These are phyloP conservation scores for Ochropleura plecta DNA, from an alignment of 2,888 invertebrate genomes.

Conservation along the genomic window DNA sequence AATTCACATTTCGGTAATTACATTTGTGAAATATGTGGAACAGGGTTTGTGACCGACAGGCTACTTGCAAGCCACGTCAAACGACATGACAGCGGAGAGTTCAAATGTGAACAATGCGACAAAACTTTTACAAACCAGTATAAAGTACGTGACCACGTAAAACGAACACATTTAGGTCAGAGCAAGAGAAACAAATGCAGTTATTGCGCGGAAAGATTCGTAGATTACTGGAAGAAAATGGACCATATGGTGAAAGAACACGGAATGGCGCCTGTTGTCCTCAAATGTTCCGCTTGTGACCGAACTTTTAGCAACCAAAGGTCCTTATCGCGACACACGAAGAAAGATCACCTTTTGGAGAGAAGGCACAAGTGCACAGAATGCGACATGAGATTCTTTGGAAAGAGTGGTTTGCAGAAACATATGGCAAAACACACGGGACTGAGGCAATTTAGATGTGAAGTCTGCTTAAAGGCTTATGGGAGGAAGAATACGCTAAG, in stretches of 20 bases:
- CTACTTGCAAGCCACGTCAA: slow-evolving; percentile 70
- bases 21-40: slow-evolving; percentile 75
- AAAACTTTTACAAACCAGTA: slow-evolving; percentile 70
- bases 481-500: slow-evolving; percentile 74
- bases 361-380: slow-evolving; percentile 81
- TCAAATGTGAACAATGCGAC: slow-evolving; percentile 76
- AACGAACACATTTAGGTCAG: slow-evolving; percentile 62
- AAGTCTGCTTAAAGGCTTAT: slow-evolving; percentile 78
- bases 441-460: slow-evolving; percentile 75
- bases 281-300: slow-evolving; percentile 80
- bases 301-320: slow-evolving; percentile 75
- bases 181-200: slow-evolving; percentile 74
- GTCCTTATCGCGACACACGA: slow-evolving; percentile 74
- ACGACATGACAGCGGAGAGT: slow-evolving; percentile 74
- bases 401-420: slow-evolving; percentile 68
- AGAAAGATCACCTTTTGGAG: slow-evolving; percentile 83
- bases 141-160: slow-evolving; percentile 64
- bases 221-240: slow-evolving; percentile 78
- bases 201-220: slow-evolving; percentile 74
- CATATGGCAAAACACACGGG: slow-evolving; percentile 81
- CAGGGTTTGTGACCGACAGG: slow-evolving; percentile 73
- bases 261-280: slow-evolving; percentile 70
- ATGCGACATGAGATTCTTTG: slow-evolving; percentile 82
- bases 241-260: slow-evolving; percentile 79
- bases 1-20: slow-evolving; percentile 79